Evolutionary conservation across 2,113 vertebrate genomes (phyloP).

Genomic region (Pseudonaja textilis): DNA sequence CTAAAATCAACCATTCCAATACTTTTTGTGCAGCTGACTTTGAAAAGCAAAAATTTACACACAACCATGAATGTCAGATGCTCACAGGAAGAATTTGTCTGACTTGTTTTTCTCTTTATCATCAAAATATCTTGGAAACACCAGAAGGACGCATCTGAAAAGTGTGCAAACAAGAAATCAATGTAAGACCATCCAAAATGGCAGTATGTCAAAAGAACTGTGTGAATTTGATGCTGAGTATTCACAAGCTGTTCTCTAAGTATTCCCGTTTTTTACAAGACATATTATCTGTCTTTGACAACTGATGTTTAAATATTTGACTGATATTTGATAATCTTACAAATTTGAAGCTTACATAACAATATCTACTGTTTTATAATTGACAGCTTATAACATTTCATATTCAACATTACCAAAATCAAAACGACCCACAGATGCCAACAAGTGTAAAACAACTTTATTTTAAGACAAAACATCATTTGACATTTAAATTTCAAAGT

Average conservation of each 20-base stretch:
- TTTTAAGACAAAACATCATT: neutral
- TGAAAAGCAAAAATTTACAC: neutral
- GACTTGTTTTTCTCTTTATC: neutral
- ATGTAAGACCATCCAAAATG: neutral
- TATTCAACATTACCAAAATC: neutral
- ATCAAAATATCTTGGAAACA: neutral
- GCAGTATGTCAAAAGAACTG: neutral
- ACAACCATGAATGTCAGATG: neutral
- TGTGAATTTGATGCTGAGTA: neutral
- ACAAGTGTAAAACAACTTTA: neutral
- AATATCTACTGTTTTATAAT: neutral
- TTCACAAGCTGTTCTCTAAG: neutral
- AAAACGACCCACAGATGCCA: constrained; percentile 8
- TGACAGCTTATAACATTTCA: neutral
- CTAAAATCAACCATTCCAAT: neutral
- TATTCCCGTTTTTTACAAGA: neutral
- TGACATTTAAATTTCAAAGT: neutral
- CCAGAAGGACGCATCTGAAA: neutral
- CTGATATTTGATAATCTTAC: neutral
- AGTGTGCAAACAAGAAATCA: neutral
- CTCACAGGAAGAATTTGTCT: neutral
- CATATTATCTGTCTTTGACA: neutral
- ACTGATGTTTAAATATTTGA: constrained; percentile 5
- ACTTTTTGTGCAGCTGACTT: neutral
- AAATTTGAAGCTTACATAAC: neutral